Conservation (phyloP, 1,140 invertebrate species). For the Goniozus legneri region DNA sequence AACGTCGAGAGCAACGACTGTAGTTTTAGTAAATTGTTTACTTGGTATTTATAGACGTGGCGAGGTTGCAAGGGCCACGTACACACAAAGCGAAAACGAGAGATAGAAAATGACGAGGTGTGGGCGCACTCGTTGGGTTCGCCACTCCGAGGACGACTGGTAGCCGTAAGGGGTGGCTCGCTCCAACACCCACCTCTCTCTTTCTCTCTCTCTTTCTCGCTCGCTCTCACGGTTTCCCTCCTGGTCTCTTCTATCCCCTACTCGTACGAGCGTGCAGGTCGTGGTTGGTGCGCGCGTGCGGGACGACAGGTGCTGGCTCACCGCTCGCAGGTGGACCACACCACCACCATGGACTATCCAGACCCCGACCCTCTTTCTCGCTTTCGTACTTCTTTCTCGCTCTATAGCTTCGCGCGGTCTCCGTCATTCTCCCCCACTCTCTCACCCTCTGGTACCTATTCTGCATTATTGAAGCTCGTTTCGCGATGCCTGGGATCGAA, state of each 20-base stretch:
- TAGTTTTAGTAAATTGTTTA: no score
- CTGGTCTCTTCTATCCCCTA: not conserved
- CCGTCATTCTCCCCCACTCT: constrained; percentile 4
- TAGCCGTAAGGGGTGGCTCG: constrained; percentile 26
- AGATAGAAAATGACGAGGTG: no score
- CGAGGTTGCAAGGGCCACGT: no score
- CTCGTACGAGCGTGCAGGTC: not conserved
- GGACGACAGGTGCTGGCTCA: constrained; percentile 42
- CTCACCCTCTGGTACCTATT: not conserved
- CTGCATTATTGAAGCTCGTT: no score
- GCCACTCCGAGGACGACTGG: constrained; percentile 28
- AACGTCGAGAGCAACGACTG: no score
- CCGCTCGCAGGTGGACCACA: constrained; percentile 46
- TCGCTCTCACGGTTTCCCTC: constrained; percentile 7
- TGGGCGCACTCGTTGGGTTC: no score
- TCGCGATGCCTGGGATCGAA: no score
- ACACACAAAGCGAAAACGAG: no score
- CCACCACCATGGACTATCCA: constrained; percentile 21
- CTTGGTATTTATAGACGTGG: no score
- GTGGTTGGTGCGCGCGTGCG: constrained; percentile 39
- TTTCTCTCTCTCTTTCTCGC: no score
- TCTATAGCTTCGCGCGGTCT: constrained; percentile 4
- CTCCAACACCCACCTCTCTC: constrained; percentile 4
- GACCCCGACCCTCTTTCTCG: constrained; percentile 25
- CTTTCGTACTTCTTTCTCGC: not conserved